Evolutionary conservation across 2,888 invertebrate species (phyloP).

Genomic region (Hypomecis atomaria): DNA sequence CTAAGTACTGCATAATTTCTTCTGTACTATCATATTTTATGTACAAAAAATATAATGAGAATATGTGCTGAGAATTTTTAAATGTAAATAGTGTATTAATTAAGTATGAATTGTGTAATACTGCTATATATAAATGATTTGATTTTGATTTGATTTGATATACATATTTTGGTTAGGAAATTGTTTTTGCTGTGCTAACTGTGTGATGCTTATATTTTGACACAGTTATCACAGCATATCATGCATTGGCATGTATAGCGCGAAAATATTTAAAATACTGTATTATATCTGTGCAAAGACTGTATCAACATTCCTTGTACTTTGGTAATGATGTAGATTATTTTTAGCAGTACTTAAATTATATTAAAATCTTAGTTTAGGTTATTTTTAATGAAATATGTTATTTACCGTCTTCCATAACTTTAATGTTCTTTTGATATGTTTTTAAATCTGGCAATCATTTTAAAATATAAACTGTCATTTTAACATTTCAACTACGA

Average conservation of each 20-base stretch:
- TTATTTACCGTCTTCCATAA: conserved; percentile 24
- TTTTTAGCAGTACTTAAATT: conserved; percentile 1
- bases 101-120: too few species aligned
- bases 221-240: background rate
- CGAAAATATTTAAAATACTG: background rate
- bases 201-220: background rate
- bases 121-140: too few species aligned
- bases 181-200: too few species aligned
- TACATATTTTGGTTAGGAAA: too few species aligned
- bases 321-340: conserved; percentile 15
- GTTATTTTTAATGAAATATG: conserved; percentile 6
- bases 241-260: background rate
- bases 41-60: too few species aligned
- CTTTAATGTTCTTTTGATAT: conserved; percentile 1
- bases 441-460: conserved; percentile 12
- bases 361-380: conserved; percentile 12
- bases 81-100: too few species aligned
- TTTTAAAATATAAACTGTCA: background rate
- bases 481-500: too few species aligned
- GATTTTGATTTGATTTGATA: too few species aligned
- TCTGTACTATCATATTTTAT: too few species aligned
- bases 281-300: conserved; percentile 8
- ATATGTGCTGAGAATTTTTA: too few species aligned
- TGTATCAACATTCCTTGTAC: conserved; percentile 29
- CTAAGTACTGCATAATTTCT: too few species aligned